Evolutionary conservation across 2,888 invertebrate genomes (phyloP).

Genomic region (Pristionchus japonicus): DNA sequence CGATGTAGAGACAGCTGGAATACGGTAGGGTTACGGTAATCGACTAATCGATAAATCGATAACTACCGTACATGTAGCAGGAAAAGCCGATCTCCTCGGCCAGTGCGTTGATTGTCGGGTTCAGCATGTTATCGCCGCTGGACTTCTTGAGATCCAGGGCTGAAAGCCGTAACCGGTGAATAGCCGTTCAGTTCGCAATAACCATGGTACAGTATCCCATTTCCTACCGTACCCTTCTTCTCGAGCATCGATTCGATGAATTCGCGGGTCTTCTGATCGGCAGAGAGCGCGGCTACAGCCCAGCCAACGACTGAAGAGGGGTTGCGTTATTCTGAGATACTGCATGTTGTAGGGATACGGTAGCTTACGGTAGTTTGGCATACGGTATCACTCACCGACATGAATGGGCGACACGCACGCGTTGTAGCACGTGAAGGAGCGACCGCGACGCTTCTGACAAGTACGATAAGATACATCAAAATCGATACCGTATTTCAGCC

Average conservation of each 20-base stretch:
- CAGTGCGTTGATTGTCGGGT: not conserved
- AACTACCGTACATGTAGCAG: not conserved
- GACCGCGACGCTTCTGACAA: conserved; percentile 32
- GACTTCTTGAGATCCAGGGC: not conserved
- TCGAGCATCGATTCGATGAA: conserved; percentile 3
- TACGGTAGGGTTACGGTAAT: not conserved
- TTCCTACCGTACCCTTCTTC: conserved; percentile 13
- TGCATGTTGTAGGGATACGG: not conserved
- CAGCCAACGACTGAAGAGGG: not conserved
- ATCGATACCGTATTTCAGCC: not conserved
- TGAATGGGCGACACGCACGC: conserved; percentile 21
- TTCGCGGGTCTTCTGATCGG: conserved; percentile 13
- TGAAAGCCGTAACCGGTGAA: too few species aligned
- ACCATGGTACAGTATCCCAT: not conserved
- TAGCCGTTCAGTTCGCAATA: not conserved
- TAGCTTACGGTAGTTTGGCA: not conserved
- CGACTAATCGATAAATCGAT: not conserved
- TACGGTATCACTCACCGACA: not conserved
- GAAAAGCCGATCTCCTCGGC: not conserved
- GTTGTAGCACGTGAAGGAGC: conserved; percentile 29
- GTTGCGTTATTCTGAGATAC: not conserved
- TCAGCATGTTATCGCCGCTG: not conserved
- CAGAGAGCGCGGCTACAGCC: not conserved
- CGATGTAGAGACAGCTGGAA: conserved; percentile 34
- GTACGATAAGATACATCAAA: not conserved